A percentile compares a stretch with the other conserved stretches of the same genome.
phyloP scores from a whole-genome alignment of 1,140 invertebrate species.

The Colletes gigas region DNA sequence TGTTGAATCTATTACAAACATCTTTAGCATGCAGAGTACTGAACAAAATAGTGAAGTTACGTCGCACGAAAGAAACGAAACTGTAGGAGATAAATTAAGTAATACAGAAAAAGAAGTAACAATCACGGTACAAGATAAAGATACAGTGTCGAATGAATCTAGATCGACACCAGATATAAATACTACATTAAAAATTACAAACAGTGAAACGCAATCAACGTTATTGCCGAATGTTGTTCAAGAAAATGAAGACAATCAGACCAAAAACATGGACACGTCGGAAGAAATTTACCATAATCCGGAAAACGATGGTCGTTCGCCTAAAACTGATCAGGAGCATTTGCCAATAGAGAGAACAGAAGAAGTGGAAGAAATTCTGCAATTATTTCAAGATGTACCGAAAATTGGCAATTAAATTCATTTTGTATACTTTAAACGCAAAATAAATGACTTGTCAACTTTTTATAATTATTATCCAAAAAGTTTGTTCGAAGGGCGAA shows the following conservation, averaged over 20 bases:
- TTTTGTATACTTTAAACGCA: slow-evolving; percentile 8
- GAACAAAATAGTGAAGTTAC: background rate
- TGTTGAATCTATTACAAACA: background rate
- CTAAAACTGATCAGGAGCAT: background rate
- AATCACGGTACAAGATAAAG: background rate
- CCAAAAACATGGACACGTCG: background rate
- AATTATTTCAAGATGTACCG: slow-evolving; percentile 57
- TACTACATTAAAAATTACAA: no score
- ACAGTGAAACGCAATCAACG: background rate
- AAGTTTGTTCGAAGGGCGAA: no score
- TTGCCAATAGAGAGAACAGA: slow-evolving; percentile 14
- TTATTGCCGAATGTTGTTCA: background rate
- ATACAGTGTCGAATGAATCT: background rate
- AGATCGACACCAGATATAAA: background rate
- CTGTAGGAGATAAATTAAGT: background rate
- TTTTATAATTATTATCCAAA: background rate
- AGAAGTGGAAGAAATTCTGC: slow-evolving; percentile 48
- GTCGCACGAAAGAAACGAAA: background rate
- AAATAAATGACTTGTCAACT: slow-evolving; percentile 5
- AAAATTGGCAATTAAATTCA: slow-evolving; percentile 27
- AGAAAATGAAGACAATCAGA: background rate
- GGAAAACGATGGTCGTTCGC: background rate
- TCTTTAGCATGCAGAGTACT: background rate
- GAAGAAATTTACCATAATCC: background rate
- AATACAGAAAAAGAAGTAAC: background rate